Evolutionary conservation across 2,113 vertebrate species (phyloP), one percentile per base, ranked within the genome.

Genomic region (Hippoglossus stenolepis): DNA sequence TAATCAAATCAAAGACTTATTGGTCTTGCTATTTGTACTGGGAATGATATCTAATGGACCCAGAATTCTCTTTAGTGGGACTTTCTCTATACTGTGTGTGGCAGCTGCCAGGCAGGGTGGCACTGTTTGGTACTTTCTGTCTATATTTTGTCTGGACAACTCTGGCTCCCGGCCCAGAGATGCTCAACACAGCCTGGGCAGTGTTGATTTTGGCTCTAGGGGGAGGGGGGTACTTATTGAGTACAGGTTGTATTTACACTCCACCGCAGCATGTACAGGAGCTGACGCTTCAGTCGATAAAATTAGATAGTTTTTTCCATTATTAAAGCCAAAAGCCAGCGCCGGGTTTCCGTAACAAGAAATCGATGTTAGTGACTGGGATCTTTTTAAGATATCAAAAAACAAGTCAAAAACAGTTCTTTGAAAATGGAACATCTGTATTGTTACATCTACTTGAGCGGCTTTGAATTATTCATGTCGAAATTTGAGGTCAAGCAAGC

Each of bases 151-250:
- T 89, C 79, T 75, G 45, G 77, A 84, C 70, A 68, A 58, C 49
- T 77, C 77, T 91, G 90, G 87, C 87, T 67, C 61, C 10, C 43
- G 20, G 86, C 90, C 88, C 82, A 78, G 83, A 85, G 89, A 90
- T 69, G 70, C 74, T 75, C 80, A 74, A 65, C 31, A 73, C 74
- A 78, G 77, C 80, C 84, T 80, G 72, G 83, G 74, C 70, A 66
- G 65, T 85, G 59, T 61, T 74, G 80, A 65, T 75, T 28, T 77
- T 62, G 68, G 65, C 73, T 78, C 68, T 24, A 31, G 31, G 31
- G 28, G 47, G 75, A 9, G 18, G 51, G 43, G 76, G 89, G 13
- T 5, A 86, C 83, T 88, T 75, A 91, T 82, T 47, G 68, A 87
- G 56, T 40, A 23, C 45, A 74, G 71, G 75, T 84, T 81, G 70